Conservation (phyloP, 1,140 invertebrate species). For the Heliconius himera region DNA sequence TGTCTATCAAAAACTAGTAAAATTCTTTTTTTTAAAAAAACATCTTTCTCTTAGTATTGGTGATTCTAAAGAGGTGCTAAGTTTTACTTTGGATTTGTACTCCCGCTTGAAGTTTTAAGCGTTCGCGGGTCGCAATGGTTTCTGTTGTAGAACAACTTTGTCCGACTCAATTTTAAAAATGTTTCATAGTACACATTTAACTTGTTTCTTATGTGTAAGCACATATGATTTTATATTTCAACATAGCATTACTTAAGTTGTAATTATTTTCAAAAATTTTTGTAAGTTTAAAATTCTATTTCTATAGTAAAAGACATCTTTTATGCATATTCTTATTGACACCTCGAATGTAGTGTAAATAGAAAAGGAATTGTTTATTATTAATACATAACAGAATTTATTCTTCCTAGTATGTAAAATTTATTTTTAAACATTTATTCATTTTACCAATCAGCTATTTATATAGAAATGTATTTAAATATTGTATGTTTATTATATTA, state of each 20-base stretch:
- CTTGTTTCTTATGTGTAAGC: not conserved
- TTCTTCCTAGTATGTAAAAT: not conserved
- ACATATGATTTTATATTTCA: not conserved
- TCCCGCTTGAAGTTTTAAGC: not conserved
- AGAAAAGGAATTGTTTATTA: constrained; percentile 4
- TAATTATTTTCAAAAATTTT: not conserved
- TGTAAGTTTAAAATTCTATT: not conserved
- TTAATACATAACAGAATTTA: not conserved
- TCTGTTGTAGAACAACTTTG: not conserved
- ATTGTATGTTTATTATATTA: not conserved
- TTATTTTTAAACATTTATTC: not conserved
- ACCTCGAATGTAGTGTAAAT: constrained; percentile 2
- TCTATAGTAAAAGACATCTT: not conserved
- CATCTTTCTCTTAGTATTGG: not conserved
- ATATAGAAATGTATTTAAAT: constrained; percentile 7
- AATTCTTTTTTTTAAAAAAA: no score
- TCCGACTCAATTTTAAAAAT: not conserved
- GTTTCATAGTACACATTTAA: not conserved
- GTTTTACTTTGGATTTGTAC: constrained; percentile 6
- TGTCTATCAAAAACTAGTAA: not conserved
- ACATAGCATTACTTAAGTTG: not conserved
- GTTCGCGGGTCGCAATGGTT: not conserved
- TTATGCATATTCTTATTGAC: not conserved
- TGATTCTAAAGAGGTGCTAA: constrained; percentile 11
- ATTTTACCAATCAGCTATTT: not conserved